Base-by-base conservation (phyloP, 2,797 vertebrate species). In the Chrosomus eos region DNA sequence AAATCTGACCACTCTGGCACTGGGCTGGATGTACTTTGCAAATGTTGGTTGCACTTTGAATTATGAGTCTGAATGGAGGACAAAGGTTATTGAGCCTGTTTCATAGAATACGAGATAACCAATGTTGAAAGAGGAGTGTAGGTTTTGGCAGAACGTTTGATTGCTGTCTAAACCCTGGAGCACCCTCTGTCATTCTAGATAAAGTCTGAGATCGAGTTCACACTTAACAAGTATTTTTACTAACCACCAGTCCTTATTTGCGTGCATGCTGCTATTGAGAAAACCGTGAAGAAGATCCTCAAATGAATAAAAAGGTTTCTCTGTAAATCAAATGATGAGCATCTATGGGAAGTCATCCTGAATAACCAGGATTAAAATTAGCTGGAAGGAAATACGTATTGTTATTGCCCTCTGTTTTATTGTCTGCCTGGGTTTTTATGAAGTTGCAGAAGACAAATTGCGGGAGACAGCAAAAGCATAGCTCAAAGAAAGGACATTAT, bases 401-500 rank as follows among this genome's bases (percentile, higher is more conserved):
- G 86, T 90, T 92, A 92, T 93, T 92, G 90, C 87, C 90, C 87
- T 84, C 86, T 90, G 48, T 85, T 88, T 92, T 90, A 91, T 89
- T 83, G 85, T 85, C 90, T 89, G 89, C 89, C 91, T 94, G 19
- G 26, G 23, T 55, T 33, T 66, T 78, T 93, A 93, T 93, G 93
- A 93, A 92, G 90, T 84, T 87, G 85, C 89, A 80, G 87, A 87
- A 88, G 85, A 86, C 81, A 80, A 87, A 93, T 90, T 51, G 85
- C 85, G 78, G 86, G 89, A 86, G 87, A 70, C 72, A 48, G 82
- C 66, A 81, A 71, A 87, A 89, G 92, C 92, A 87, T 90, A 88
- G 90, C 88, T 89, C 88, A 87, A 88, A 91, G 90, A 91, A 93
- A 92, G 91, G 90, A 91, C 92, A 89, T 89, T 93, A 89, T 91